Evolutionary conservation across 1,140 invertebrate species (phyloP), one percentile per base, ranked within the genome.

Genomic region (Spodoptera frugiperda): DNA sequence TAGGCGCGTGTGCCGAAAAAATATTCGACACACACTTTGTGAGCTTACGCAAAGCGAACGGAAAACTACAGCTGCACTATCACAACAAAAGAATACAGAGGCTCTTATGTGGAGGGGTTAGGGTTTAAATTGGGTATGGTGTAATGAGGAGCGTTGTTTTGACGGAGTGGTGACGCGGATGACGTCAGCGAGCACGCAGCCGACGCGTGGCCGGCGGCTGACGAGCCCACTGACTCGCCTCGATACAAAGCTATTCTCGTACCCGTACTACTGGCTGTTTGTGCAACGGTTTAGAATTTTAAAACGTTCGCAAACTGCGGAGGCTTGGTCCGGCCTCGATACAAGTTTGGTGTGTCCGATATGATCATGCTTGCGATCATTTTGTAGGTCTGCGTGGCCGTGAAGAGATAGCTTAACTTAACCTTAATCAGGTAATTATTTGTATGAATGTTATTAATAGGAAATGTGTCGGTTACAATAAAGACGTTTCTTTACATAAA

Each of bases 1-100:
- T 44, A 48, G 48, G 25, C 49, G 33, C 57, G 77, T 71, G 53
- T 78, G 77, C 74, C 59, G 55, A 79, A 77, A 82, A 78, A 70
- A 61, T 65, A 4, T 54, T 55, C 70, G 49, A 59, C 75, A 55
- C 61, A 67, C 19, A 63, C 5, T 55, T 74, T 19, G 21, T 59
- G n/a, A 51, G 54, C 54, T 88, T 90, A 82, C 82, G 85, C 84
- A 87, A 87, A 84, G 78, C 44, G 82, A 91, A 86, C 84, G 90
- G 90, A 91, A 91, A 91, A 90, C 84, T 91, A 90, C 89, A 74
- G 68, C 49, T 77, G 78, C 73, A 76, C 14, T 86, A 81, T 81
- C 81, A 84, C 25, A 84, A 82, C 76, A 55, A 74, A 65, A 71
- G 33, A 25, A 49, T 75, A 65, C 39, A 72, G 80, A 68, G 74